These are phyloP conservation scores for Ptilorrhoa leucosticta DNA, from an alignment of 2,113 vertebrate species.

Conservation along the genomic window DNA sequence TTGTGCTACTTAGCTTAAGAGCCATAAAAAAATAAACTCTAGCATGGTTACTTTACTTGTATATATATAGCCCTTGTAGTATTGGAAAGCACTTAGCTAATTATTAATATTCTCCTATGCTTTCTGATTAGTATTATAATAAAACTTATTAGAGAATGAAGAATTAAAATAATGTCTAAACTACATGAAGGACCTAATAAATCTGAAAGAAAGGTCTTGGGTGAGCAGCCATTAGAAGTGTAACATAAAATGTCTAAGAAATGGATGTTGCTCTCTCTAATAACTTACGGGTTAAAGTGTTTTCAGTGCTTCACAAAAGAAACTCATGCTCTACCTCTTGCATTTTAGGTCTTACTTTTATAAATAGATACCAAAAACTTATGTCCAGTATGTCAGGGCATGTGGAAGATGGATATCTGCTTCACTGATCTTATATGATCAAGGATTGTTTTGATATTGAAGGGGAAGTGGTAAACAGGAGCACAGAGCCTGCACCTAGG, in stretches of 20 bases:
- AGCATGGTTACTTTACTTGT: not conserved
- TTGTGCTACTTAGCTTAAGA: not conserved
- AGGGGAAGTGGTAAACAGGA: not conserved
- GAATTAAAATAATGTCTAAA: not conserved
- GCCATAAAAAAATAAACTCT: not conserved
- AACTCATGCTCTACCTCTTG: not conserved
- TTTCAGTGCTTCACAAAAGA: not conserved
- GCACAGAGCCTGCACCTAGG: not conserved
- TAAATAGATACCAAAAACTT: not conserved
- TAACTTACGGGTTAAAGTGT: accelerated
- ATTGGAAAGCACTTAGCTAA: not conserved
- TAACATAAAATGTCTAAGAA: not conserved
- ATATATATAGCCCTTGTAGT: not conserved
- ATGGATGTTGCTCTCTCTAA: not conserved
- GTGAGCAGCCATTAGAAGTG: not conserved
- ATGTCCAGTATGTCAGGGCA: not conserved
- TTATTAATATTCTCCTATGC: not conserved
- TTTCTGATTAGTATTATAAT: not conserved
- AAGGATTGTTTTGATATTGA: not conserved
- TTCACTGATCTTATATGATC: not conserved
- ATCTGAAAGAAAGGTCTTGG: not conserved
- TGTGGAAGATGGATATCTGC: not conserved
- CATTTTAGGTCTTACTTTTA: not conserved
- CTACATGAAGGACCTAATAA: not conserved
- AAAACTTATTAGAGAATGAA: not conserved